Percentiles rank a stretch among this genome's conserved stretches.
These are phyloP conservation scores for Sinhomidia bicolor DNA, from an alignment of 2,888 invertebrate species.

Conservation along the genomic window DNA sequence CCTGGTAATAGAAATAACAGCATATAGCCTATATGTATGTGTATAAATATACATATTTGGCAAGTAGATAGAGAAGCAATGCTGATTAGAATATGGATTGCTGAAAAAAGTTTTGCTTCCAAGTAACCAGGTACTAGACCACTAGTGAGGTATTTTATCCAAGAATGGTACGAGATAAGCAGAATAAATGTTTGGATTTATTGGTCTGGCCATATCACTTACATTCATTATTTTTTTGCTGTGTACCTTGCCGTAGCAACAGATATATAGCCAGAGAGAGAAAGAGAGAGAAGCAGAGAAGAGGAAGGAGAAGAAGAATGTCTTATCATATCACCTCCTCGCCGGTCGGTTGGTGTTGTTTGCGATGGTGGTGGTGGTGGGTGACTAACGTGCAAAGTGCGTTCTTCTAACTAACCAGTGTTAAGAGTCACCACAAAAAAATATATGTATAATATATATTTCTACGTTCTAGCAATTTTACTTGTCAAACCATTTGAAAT, in stretches of 20 bases:
- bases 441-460: background rate
- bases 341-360: background rate
- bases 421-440: slow-evolving; percentile 32
- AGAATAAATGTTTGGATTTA: slow-evolving; percentile 41
- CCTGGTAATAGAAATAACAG: background rate
- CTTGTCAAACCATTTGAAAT: slow-evolving; percentile 43
- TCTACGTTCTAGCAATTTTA: background rate
- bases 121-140: background rate
- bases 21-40: too few relatives aligned
- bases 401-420: background rate
- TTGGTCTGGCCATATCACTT: slow-evolving; percentile 8
- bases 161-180: slow-evolving; percentile 10
- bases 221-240: background rate
- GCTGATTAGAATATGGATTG: background rate
- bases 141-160: too few relatives aligned
- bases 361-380: background rate
- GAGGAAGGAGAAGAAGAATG: background rate
- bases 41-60: too few relatives aligned
- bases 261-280: too few relatives aligned
- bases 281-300: too few relatives aligned
- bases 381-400: background rate
- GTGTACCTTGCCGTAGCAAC: background rate
- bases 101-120: background rate
- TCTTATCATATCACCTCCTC: background rate
- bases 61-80: too few relatives aligned